phyloP scores from a whole-genome alignment of 2,113 vertebrate genomes.

The Orycteropus afer region DNA sequence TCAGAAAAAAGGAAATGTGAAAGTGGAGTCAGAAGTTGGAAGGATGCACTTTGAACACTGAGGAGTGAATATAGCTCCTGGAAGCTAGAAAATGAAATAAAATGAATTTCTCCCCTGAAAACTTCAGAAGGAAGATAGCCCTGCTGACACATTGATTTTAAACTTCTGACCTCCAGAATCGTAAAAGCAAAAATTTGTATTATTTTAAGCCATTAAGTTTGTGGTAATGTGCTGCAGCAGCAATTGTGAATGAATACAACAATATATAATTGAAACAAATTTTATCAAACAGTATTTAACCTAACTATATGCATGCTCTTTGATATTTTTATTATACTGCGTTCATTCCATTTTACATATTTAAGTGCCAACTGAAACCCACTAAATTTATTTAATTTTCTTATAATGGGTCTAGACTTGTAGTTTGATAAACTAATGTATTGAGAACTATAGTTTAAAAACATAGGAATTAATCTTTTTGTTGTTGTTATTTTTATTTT shows the following conservation, averaged over 20 bases:
- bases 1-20: neutral
- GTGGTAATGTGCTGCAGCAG: neutral
- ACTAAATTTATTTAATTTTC: neutral
- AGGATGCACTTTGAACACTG: neutral
- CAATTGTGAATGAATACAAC: neutral
- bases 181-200: neutral
- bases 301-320: neutral
- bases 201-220: neutral
- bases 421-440: neutral
- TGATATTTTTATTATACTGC: neutral
- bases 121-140: neutral
- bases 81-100: neutral
- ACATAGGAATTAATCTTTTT: neutral
- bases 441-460: neutral
- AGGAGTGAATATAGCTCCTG: neutral
- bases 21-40: neutral
- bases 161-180: neutral
- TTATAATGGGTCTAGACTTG: neutral
- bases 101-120: neutral
- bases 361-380: neutral
- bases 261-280: neutral
- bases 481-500: neutral
- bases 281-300: neutral
- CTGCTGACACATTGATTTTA: neutral
- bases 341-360: neutral